These are phyloP conservation scores for Suillia variegata DNA, from an alignment of 2,888 invertebrate species.

Conservation along the genomic window DNA sequence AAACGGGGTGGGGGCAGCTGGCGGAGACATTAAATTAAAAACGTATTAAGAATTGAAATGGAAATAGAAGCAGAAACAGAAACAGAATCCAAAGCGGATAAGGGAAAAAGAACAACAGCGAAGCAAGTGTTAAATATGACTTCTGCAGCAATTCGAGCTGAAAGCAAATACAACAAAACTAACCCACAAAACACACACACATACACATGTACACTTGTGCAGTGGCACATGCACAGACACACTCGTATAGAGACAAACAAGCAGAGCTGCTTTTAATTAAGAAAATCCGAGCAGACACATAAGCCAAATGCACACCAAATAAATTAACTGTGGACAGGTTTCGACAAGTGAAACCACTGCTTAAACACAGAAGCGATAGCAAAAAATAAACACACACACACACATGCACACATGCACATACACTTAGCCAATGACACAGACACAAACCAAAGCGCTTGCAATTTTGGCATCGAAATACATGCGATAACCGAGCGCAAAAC, in stretches of 20 bases:
- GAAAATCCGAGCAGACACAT: constrained; percentile 26
- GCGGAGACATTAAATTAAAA: constrained; percentile 21
- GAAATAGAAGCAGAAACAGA: not conserved
- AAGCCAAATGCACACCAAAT: constrained; percentile 23
- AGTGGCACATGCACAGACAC: constrained; percentile 8
- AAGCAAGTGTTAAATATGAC: constrained; percentile 11
- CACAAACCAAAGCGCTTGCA: not conserved
- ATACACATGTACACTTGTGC: not conserved
- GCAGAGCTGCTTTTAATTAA: constrained; percentile 43
- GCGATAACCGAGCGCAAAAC: not conserved
- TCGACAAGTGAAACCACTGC: constrained; percentile 10
- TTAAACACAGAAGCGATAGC: not conserved
- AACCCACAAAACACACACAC: constrained; percentile 3
- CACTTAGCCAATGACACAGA: not conserved
- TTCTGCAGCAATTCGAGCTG: constrained; percentile 10
- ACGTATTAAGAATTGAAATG: constrained; percentile 4
- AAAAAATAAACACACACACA: too few species aligned
- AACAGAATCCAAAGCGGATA: too few species aligned
- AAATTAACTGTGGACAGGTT: constrained; percentile 13
- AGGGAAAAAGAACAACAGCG: too few species aligned
- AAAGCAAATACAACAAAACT: not conserved
- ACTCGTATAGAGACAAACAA: too few species aligned
- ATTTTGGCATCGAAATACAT: not conserved
- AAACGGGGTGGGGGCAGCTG: constrained; percentile 9
- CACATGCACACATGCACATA: too few species aligned